These are phyloP conservation scores for Corvus moneduloides DNA, from an alignment of 2,113 vertebrate species.

Conservation along the genomic window DNA sequence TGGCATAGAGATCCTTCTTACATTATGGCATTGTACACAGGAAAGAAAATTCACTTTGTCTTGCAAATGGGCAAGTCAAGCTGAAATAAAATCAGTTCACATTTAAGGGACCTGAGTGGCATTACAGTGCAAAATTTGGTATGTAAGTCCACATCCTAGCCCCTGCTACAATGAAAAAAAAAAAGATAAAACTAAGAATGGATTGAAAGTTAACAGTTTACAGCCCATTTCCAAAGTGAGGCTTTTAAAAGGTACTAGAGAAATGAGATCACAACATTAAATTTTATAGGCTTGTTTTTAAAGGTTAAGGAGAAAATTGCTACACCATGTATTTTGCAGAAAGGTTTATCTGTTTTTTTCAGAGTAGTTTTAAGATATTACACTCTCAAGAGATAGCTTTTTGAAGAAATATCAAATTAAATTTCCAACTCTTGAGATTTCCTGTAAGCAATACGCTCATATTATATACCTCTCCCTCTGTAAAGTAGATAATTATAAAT, in stretches of 20 bases:
- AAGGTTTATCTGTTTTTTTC: neutral
- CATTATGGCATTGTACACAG: neutral
- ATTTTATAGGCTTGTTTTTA: neutral
- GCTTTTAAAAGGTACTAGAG: neutral
- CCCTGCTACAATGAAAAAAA: neutral
- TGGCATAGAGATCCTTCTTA: neutral
- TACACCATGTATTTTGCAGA: neutral
- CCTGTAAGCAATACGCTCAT: neutral
- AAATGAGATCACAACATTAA: neutral
- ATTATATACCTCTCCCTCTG: neutral
- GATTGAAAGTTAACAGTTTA: neutral
- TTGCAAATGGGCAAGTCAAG: neutral
- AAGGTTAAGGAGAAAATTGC: constrained; percentile 29
- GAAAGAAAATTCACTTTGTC: neutral
- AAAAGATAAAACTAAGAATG: neutral
- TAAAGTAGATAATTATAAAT: neutral
- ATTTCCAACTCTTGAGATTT: neutral
- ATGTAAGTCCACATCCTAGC: neutral
- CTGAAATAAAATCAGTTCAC: neutral
- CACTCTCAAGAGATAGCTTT: neutral
- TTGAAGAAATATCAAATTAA: neutral
- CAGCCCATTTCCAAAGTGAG: neutral
- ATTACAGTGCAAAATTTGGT: neutral
- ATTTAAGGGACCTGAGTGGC: neutral
- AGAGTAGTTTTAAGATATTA: neutral